Conservation (phyloP, 2,797 vertebrate species). For the Mus spretus region DNA sequence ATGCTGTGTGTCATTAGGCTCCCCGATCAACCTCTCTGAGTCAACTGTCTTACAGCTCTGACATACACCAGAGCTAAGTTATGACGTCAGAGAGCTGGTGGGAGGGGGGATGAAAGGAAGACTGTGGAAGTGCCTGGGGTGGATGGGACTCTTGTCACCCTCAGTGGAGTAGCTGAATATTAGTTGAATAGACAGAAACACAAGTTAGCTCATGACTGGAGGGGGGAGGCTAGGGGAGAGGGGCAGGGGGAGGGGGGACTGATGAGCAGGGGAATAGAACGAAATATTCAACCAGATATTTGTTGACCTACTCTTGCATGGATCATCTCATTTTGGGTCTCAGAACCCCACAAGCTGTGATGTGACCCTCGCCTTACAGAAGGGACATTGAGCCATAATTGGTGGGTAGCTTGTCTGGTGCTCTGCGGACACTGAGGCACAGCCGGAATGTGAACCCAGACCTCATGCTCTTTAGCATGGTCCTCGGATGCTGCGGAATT, state of each 20-base stretch:
- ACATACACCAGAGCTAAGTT: background rate
- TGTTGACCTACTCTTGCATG: fast-evolving
- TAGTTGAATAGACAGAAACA: slow-evolving; percentile 8
- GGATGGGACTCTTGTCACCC: background rate
- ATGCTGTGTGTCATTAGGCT: slow-evolving; percentile 22
- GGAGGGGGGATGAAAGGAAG: background rate
- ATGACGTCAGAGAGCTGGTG: background rate
- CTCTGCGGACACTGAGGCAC: background rate
- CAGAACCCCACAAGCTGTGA: background rate
- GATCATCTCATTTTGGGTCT: background rate
- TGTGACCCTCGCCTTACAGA: background rate
- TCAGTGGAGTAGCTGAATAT: background rate
- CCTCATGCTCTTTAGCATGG: fast-evolving
- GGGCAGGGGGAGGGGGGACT: background rate
- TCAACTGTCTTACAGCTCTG: background rate
- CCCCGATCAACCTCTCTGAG: slow-evolving; percentile 26
- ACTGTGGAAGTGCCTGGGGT: background rate
- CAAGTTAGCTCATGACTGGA: slow-evolving; percentile 23
- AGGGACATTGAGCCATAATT: background rate
- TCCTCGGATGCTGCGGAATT: background rate
- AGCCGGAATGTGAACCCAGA: background rate
- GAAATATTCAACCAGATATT: fast-evolving
- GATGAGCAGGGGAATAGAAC: fast-evolving
- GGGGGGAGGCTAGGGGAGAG: too few species aligned
- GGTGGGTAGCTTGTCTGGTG: fast-evolving